phyloP scores from a whole-genome alignment of 92 coral and sea anemone genomes.

The Paramuricea clavata region DNA sequence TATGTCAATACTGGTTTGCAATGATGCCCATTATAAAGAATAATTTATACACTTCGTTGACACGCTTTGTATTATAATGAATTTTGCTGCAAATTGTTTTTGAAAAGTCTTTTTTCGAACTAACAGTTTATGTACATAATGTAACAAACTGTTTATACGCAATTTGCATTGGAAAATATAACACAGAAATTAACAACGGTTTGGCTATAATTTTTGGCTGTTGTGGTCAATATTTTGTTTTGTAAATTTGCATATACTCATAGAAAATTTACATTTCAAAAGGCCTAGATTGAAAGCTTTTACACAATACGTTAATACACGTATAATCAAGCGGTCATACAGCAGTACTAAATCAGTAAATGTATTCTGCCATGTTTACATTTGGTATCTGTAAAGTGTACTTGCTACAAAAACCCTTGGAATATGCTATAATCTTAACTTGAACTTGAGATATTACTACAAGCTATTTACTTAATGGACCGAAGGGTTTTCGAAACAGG shows the following conservation, averaged over 20 bases:
- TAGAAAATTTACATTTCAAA: constrained; percentile 49
- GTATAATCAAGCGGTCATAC: constrained; percentile 12
- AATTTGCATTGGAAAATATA: neutral
- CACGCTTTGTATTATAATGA: neutral
- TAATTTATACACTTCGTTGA: neutral
- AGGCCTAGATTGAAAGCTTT: constrained; percentile 8
- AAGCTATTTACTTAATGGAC: neutral
- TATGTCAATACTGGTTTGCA: constrained; percentile 16
- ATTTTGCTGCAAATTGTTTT: neutral
- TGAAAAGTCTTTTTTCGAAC: neutral
- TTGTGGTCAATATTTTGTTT: constrained; percentile 36
- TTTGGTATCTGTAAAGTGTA: neutral
- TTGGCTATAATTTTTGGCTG: neutral
- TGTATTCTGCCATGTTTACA: constrained; percentile 22
- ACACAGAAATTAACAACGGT: neutral
- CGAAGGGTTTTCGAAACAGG: neutral
- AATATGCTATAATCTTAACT: neutral
- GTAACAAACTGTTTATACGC: neutral
- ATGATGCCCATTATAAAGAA: neutral
- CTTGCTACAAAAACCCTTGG: neutral
- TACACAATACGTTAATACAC: neutral
- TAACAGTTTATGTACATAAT: neutral
- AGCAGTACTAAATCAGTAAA: no score
- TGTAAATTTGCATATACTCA: constrained; percentile 27
- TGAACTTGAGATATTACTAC: neutral